phyloP scores from a whole-genome alignment of 2,888 invertebrate species.

The Pseudeuparius sepicola region DNA sequence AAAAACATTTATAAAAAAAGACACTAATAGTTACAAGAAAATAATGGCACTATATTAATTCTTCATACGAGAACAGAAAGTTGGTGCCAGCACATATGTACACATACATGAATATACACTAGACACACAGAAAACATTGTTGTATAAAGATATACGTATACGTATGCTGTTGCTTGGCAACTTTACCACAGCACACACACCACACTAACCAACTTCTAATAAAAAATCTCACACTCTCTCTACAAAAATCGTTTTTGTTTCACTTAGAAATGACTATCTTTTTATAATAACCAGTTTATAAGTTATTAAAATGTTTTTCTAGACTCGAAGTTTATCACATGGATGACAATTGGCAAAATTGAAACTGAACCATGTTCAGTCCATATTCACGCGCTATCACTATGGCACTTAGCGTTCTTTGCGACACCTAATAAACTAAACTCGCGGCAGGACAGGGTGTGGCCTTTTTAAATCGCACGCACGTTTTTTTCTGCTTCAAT shows the following conservation, averaged over 20 bases:
- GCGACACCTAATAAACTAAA: background rate
- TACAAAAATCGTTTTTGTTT: slow-evolving; percentile 20
- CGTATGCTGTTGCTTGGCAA: slow-evolving; percentile 25
- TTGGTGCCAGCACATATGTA: too few relatives aligned
- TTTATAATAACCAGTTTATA: slow-evolving; percentile 30
- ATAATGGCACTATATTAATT: slow-evolving; percentile 43
- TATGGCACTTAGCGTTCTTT: slow-evolving; percentile 36
- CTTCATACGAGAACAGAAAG: too few relatives aligned
- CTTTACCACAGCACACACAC: slow-evolving; percentile 33
- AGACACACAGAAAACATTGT: too few relatives aligned
- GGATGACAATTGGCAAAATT: slow-evolving; percentile 40
- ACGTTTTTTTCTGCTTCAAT: too few relatives aligned
- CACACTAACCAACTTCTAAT: slow-evolving; percentile 33
- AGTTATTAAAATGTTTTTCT: slow-evolving; percentile 30
- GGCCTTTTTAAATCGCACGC: too few relatives aligned
- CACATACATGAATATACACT: slow-evolving; percentile 21
- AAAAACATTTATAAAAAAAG: slow-evolving; percentile 42
- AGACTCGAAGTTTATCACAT: slow-evolving; percentile 40
- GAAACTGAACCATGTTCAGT: slow-evolving; percentile 33
- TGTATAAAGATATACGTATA: slow-evolving; percentile 19
- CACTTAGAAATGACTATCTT: slow-evolving; percentile 34
- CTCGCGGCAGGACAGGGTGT: too few relatives aligned
- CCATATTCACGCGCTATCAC: slow-evolving; percentile 36
- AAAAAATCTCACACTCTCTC: slow-evolving; percentile 29
- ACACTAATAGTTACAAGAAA: slow-evolving; percentile 41